A percentile compares a stretch with the other conserved stretches of the same genome.
Conservation (phyloP, 2,113 vertebrate genomes). For the Balaeniceps rex region DNA sequence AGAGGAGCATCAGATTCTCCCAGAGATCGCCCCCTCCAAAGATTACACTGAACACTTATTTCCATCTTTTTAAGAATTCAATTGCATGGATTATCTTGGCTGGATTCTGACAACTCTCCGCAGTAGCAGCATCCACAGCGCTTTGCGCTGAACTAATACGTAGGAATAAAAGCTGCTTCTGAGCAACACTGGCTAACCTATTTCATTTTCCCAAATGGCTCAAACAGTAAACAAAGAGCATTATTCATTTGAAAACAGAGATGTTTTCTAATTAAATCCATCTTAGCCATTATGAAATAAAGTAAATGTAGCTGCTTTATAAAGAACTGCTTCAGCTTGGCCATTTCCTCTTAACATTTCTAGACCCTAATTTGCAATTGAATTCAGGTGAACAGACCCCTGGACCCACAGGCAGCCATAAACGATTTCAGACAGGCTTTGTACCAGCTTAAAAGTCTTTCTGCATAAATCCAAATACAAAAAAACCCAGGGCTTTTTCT, state of each 20-base stretch:
- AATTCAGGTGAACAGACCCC: background rate
- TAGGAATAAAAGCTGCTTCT: background rate
- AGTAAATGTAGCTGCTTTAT: background rate
- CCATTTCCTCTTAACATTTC: background rate
- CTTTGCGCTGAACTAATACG: background rate
- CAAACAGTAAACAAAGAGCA: slow-evolving; percentile 12
- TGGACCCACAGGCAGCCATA: background rate
- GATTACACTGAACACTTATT: background rate
- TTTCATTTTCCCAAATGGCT: background rate
- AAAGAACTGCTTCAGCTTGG: background rate
- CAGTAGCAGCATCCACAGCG: background rate
- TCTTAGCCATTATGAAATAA: background rate
- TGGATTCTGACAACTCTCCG: background rate
- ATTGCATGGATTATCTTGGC: background rate
- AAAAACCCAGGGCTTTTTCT: background rate
- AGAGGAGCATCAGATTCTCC: background rate
- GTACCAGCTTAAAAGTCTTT: background rate
- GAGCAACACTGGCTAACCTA: background rate
- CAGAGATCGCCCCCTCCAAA: background rate
- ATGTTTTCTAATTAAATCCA: slow-evolving; percentile 20
- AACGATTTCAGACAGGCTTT: background rate
- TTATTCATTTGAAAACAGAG: slow-evolving; percentile 7
- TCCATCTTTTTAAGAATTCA: background rate
- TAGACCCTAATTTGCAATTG: background rate
- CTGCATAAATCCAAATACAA: background rate